These are phyloP conservation scores for Ariolimax columbianus DNA, from an alignment of 2,888 invertebrate genomes.

Conservation along the genomic window DNA sequence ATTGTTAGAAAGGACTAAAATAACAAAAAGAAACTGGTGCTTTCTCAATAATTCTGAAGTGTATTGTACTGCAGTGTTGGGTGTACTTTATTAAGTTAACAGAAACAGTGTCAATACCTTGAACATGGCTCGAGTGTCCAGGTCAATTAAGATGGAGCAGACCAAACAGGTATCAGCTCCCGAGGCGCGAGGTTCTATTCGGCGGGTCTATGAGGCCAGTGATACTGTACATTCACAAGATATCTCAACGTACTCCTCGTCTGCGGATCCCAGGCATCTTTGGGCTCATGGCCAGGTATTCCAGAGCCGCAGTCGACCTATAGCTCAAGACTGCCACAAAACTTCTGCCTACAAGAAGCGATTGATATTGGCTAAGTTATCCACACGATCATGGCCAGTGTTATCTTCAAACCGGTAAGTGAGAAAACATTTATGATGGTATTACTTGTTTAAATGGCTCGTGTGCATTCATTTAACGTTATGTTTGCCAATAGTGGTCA, in stretches of 20 bases:
- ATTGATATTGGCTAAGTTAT: conserved; percentile 35
- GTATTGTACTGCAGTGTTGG: too few species aligned
- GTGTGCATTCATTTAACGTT: too few species aligned
- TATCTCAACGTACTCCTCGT: not conserved
- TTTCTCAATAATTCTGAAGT: too few species aligned
- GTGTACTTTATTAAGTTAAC: too few species aligned
- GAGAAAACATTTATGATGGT: not conserved
- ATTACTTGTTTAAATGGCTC: too few species aligned
- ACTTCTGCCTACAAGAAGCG: conserved; percentile 20
- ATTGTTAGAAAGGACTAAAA: too few species aligned
- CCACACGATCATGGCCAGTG: conserved; percentile 36
- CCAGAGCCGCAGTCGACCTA: not conserved
- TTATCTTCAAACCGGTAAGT: conserved; percentile 34
- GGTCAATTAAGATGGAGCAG: conserved; percentile 21
- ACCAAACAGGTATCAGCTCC: conserved; percentile 42
- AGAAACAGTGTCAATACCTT: too few species aligned
- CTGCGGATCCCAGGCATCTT: conserved; percentile 24
- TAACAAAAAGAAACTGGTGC: too few species aligned
- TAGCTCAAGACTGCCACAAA: not conserved
- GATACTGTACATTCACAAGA: not conserved
- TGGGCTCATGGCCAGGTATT: conserved; percentile 35
- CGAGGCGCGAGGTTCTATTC: conserved; percentile 16
- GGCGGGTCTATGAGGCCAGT: not conserved
- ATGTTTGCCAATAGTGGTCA: too few species aligned
- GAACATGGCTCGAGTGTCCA: conserved; percentile 24